Base-by-base conservation (phyloP, 2,113 vertebrate genomes). In the Solea solea region DNA sequence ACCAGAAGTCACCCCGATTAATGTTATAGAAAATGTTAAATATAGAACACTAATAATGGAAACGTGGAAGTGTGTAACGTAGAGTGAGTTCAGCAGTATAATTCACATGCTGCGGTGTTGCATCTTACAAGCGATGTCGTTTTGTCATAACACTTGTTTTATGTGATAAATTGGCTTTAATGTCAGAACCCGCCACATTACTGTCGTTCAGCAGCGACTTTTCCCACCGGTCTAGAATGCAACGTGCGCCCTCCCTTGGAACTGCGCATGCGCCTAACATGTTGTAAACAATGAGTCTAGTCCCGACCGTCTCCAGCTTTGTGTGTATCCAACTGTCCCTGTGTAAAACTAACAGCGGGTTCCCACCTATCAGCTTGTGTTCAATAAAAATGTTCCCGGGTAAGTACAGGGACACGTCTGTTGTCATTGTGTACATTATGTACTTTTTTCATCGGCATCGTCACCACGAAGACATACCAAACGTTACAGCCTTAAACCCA, bases 201-300 rank as follows among this genome's bases (percentile, higher is more conserved):
- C 12, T 63, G 28, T 45, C 6, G 6, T 15, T 0, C 1, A 7
- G 13, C 1, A 15, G 1, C 28, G 14, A 64, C 21, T 75, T 86
- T 87, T 86, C 80, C 86, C 46, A 86, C 74, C 4, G 67, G 11
- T 11, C 0, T 2, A 1, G 52, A 90, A 89, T 14, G 84, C 71
- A 84, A 28, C 87, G n/a, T 80, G 83, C 54, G 76, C 86, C 83
- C 88, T 87, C 78, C 87, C 82, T 86, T 78, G 46, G 48, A 71
- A 84, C 42, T 78, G 90, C 68, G 92, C 93, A 93, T 93, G 93
- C 93, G 93, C 88, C 76, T 8, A 78, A 27, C 48, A 70, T 70
- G 86, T 91, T 93, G 93, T 94, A 94, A 94, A 94, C 93, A 94
- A 93, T 92, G 91, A 91, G 86, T 72, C 89, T 74, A 53, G 91